Evolutionary conservation across 2,113 vertebrate species (phyloP).

Genomic region (Dicerorhinus sumatrensis): DNA sequence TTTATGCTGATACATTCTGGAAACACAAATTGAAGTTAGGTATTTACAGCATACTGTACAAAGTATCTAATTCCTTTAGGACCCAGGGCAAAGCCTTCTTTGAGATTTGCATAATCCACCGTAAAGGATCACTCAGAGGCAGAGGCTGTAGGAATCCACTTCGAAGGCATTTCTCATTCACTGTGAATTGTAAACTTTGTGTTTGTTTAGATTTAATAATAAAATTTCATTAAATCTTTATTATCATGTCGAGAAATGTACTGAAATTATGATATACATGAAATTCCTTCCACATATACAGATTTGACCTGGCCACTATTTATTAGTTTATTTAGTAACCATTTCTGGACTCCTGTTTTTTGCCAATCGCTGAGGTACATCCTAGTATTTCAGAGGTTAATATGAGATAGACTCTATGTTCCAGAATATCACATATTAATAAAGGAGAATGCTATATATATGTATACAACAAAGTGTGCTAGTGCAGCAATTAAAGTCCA

Average conservation of each 20-base stretch:
- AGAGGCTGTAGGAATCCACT: conserved; percentile 22
- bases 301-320: neutral
- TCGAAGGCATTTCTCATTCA: conserved; percentile 55
- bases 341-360: neutral
- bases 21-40: conserved; percentile 75
- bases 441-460: neutral
- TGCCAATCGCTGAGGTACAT: neutral
- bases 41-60: conserved; percentile 69
- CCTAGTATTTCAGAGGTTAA: neutral
- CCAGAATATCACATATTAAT: neutral
- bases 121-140: conserved; percentile 64
- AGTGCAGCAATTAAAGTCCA: neutral
- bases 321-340: neutral
- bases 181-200: conserved; percentile 39
- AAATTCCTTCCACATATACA: neutral
- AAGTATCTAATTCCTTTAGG: conserved; percentile 64
- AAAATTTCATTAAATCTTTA: neutral
- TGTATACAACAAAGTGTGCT: no score
- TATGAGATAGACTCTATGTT: neutral
- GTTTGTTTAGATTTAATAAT: conserved; percentile 52
- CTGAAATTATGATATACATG: neutral
- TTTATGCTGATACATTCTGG: conserved; percentile 62
- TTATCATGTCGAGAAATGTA: neutral
- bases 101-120: conserved; percentile 66
- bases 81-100: conserved; percentile 63